Conservation (phyloP, 2,113 vertebrate genomes). For the Melozone crissalis region DNA sequence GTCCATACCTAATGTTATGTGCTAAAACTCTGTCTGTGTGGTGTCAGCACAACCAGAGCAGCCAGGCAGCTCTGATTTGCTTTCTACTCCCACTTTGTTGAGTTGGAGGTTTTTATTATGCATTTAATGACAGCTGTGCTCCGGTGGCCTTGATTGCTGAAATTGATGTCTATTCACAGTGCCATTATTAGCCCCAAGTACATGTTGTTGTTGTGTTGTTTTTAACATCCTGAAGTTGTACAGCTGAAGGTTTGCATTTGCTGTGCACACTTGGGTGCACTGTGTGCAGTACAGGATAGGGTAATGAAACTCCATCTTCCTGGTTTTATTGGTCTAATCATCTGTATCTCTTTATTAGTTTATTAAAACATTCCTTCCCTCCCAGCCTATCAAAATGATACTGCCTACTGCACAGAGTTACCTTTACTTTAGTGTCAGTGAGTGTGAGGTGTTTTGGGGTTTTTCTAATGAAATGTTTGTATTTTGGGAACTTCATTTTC, state of each 20-base stretch:
- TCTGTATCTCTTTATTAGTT: not conserved
- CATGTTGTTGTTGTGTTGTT: slow-evolving; percentile 29
- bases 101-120: not conserved
- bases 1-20: not conserved
- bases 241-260: slow-evolving; percentile 17
- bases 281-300: not conserved
- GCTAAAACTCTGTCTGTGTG: not conserved
- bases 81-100: not conserved
- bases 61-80: not conserved
- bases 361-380: not conserved
- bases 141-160: slow-evolving; percentile 12
- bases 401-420: not conserved
- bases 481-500: not conserved
- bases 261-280: not conserved
- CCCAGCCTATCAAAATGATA: not conserved
- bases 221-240: slow-evolving; percentile 2
- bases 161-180: slow-evolving; percentile 28
- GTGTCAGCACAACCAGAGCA: not conserved
- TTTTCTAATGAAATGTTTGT: not conserved
- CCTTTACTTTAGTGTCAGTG: not conserved
- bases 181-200: not conserved
- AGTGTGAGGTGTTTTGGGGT: not conserved
- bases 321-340: slow-evolving; percentile 19
- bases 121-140: slow-evolving; percentile 6
- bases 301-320: slow-evolving; percentile 10